Evolutionary conservation across 2,113 vertebrate genomes (phyloP).

Genomic region (Philantomba maxwellii): DNA sequence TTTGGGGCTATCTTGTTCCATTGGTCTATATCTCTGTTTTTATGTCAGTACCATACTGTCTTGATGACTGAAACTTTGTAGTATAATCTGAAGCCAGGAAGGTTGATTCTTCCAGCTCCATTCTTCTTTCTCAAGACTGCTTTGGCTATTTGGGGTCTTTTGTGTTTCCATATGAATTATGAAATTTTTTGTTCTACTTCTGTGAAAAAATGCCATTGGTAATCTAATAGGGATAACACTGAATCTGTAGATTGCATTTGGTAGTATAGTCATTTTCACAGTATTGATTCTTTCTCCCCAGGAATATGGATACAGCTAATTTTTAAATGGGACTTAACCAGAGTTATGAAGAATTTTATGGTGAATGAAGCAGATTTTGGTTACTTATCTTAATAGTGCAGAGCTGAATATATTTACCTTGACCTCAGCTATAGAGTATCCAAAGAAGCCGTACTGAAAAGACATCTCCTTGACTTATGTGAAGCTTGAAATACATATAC

Average conservation of each 20-base stretch:
- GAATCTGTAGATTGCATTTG: background rate
- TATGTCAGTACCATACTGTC: background rate
- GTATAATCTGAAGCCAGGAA: background rate
- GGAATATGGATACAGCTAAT: background rate
- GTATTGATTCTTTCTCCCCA: background rate
- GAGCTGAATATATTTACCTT: background rate
- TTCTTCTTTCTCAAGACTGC: background rate
- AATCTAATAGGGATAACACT: background rate
- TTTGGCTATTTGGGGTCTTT: background rate
- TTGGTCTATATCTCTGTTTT: background rate
- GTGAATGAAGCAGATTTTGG: background rate
- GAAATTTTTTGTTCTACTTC: background rate
- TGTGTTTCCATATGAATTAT: background rate
- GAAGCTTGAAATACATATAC: background rate
- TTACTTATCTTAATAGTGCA: background rate
- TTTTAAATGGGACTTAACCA: background rate
- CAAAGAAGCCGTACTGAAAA: background rate
- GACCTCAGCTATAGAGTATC: background rate
- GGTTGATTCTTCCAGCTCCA: background rate
- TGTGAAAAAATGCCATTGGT: background rate
- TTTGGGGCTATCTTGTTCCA: background rate
- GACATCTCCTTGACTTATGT: background rate
- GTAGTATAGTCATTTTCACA: background rate
- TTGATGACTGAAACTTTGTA: background rate
- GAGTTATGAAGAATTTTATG: background rate